Conservation (phyloP, 2,113 vertebrate genomes). For the Leucopsar rothschildi region DNA sequence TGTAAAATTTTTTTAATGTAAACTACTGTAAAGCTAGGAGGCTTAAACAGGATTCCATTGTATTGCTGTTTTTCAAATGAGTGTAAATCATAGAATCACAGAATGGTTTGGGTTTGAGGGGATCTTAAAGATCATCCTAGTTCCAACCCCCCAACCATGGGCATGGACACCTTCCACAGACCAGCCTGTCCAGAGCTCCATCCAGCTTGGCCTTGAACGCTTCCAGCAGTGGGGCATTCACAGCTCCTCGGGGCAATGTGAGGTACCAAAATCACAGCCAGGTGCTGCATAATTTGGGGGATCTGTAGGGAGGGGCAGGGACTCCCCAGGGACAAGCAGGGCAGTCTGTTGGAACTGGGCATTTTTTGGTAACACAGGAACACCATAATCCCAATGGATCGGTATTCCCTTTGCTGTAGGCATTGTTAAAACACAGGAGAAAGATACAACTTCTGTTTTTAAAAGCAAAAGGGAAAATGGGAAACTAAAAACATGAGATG, state of each 20-base stretch:
- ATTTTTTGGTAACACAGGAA: not conserved
- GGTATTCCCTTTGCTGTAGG: not conserved
- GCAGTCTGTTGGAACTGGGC: not conserved
- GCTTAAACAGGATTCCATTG: not conserved
- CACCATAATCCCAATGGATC: fast-evolving
- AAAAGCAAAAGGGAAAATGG: not conserved
- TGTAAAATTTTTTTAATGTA: not conserved
- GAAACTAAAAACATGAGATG: fast-evolving
- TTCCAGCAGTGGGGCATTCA: not conserved
- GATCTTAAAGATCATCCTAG: not conserved
- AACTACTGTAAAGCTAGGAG: not conserved
- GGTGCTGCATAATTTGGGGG: fast-evolving
- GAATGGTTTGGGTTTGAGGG: not conserved
- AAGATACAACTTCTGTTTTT: not conserved
- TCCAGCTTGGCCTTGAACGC: not conserved
- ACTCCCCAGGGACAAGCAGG: fast-evolving
- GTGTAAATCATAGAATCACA: not conserved
- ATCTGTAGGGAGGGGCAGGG: not conserved
- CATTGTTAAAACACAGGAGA: not conserved
- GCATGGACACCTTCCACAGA: not conserved
- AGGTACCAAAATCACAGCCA: not conserved
- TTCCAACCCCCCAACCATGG: fast-evolving
- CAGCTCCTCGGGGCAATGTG: fast-evolving
- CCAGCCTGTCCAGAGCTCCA: not conserved
- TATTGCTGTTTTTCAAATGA: not conserved